A percentile compares a stretch with the other conserved stretches of the same genome.
Evolutionary conservation across 2,888 invertebrate genomes (phyloP).

Genomic region (Fragum sueziense): DNA sequence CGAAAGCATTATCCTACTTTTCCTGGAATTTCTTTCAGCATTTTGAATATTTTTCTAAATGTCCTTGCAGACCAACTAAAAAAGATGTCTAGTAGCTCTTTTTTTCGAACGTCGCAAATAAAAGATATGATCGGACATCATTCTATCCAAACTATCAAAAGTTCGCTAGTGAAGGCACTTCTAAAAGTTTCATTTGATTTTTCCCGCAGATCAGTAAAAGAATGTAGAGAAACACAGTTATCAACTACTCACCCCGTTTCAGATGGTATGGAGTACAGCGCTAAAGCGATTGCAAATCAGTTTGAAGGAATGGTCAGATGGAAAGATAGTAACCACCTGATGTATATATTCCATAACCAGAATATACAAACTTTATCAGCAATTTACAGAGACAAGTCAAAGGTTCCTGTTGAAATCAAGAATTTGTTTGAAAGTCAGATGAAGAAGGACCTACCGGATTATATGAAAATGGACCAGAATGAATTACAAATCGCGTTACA

Average conservation of each 20-base stretch:
- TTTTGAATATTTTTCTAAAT: slow-evolving; percentile 60
- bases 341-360: slow-evolving; percentile 66
- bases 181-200: slow-evolving; percentile 51
- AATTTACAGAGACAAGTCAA: slow-evolving; percentile 53
- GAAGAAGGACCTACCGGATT: slow-evolving; percentile 54
- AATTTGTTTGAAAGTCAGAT: slow-evolving; percentile 66
- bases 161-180: slow-evolving; percentile 42
- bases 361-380: slow-evolving; percentile 65
- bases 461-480: slow-evolving; percentile 29
- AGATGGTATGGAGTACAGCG: too few relatives aligned
- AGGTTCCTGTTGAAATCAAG: slow-evolving; percentile 56
- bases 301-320: slow-evolving; percentile 67
- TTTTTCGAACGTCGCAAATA: slow-evolving; percentile 53
- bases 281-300: neutral
- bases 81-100: slow-evolving; percentile 65
- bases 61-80: slow-evolving; percentile 71
- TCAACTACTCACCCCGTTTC: neutral
- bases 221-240: slow-evolving; percentile 38
- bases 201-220: slow-evolving; percentile 42
- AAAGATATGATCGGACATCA: slow-evolving; percentile 51
- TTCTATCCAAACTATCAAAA: slow-evolving; percentile 19
- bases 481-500: slow-evolving; percentile 51
- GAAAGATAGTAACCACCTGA: slow-evolving; percentile 67
- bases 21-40: slow-evolving; percentile 55
- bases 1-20: slow-evolving; percentile 39